Evolutionary conservation across 2,113 vertebrate genomes (phyloP), one percentile per base, ranked within the genome.

Genomic region (Pterophyllum scalare): DNA sequence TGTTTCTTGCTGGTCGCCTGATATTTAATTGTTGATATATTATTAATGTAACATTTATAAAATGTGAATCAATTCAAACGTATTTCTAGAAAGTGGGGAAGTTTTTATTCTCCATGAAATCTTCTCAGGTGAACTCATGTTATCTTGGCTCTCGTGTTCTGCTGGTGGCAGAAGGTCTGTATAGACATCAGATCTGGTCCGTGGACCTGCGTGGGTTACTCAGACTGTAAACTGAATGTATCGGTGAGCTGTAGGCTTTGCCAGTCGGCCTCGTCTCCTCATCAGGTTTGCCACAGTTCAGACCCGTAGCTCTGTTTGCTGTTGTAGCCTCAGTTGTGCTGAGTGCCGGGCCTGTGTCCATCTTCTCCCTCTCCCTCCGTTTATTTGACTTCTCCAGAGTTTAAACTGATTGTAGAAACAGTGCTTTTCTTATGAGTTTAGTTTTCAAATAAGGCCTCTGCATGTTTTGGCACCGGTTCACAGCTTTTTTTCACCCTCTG

Each of bases 361-460:
- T 78, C 67, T 52, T 81, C 82, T 87, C 64, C 24, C 58, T 61
- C 64, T 10, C 49, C 64, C 40, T 67, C 12, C 0, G 88, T 90
- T 94, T 94, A 93, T 95, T 94, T 93, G 75, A 92, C 82, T 92
- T 92, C 60, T 88, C 77, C 64, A 38, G 46, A 62, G 80, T 91
- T 92, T 83, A 82, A 91, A 90, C 76, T 76, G 75, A 87, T 83
- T 86, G 79, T 82, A 82, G 77, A 79, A 57, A 83, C 67, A 77
- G 49, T 56, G 58, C 77, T 92, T 89, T 89, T 92, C 87, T 81
- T 86, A 79, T 77, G 78, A 89, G 75, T 90, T 87, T 87, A 62
- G 67, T 87, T 89, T 91, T 88, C 6, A 78, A 89, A 88, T 77
- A 85, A 81, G 33, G 24, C 6, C 35, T 11, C 19, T 33, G 35